These are phyloP conservation scores for Prolemur simus DNA, from an alignment of 2,113 vertebrate species.

Conservation along the genomic window DNA sequence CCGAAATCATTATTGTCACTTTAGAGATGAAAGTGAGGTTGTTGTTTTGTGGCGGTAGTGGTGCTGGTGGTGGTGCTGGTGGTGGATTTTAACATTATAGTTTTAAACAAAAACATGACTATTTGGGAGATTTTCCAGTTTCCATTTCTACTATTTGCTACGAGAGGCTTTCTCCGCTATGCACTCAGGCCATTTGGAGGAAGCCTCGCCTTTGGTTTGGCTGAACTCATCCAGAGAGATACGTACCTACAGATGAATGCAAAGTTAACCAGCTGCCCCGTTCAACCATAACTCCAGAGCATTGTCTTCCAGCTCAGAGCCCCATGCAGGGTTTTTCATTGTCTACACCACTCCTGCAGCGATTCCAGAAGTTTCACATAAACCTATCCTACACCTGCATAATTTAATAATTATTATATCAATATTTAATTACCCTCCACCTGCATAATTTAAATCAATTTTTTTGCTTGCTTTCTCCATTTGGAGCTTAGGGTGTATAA, in stretches of 20 bases:
- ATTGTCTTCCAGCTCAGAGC: conserved; percentile 60
- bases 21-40: neutral
- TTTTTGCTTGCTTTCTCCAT: conserved; percentile 74
- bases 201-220: conserved; percentile 30
- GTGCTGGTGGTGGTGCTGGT: neutral
- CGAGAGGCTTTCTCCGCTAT: neutral
- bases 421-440: conserved; percentile 82
- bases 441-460: conserved; percentile 82
- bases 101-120: conserved; percentile 19
- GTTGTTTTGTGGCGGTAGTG: neutral
- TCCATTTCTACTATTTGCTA: neutral
- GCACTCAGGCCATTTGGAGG: neutral
- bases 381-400: conserved; percentile 79
- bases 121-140: neutral
- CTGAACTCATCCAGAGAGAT: neutral
- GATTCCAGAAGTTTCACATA: conserved; percentile 80
- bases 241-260: neutral
- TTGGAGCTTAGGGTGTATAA: conserved; percentile 73
- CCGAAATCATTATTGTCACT: neutral
- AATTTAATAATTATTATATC: conserved; percentile 84
- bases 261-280: conserved; percentile 65
- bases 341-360: conserved; percentile 71
- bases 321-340: conserved; percentile 79
- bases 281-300: conserved; percentile 65
- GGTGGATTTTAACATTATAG: neutral